phyloP scores from a whole-genome alignment of 2,113 vertebrate species.

The Ptychochromis oligacanthus region DNA sequence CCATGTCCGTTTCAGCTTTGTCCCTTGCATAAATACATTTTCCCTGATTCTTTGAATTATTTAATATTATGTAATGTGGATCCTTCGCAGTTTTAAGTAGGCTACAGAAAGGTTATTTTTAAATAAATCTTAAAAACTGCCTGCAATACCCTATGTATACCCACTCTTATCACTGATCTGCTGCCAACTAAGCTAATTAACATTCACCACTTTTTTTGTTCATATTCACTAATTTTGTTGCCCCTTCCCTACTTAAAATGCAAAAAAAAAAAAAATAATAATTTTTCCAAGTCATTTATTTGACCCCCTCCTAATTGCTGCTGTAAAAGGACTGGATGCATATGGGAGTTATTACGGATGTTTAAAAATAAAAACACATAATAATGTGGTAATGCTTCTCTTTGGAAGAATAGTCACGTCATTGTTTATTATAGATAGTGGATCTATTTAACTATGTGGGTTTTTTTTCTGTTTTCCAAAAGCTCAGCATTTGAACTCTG shows the following conservation, averaged over 20 bases:
- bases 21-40: background rate
- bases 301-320: conserved; percentile 14
- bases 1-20: background rate
- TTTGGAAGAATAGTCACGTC: conserved; percentile 45
- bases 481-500: conserved; percentile 44
- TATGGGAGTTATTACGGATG: conserved; percentile 57
- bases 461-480: conserved; percentile 34
- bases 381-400: conserved; percentile 44
- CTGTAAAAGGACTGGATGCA: conserved; percentile 50
- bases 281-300: conserved; percentile 43
- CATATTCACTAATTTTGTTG: background rate
- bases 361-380: conserved; percentile 56
- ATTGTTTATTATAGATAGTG: conserved; percentile 60
- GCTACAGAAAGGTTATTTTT: no score
- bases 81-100: no score
- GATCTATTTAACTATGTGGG: conserved; percentile 23
- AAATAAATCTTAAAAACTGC: no score
- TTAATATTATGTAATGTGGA: background rate
- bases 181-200: background rate
- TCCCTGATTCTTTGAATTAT: no score
- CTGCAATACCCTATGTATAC: background rate
- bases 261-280: no score
- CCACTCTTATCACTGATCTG: background rate
- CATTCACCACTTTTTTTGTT: background rate
- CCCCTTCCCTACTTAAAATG: background rate